A percentile compares a stretch with the other conserved stretches of the same genome.
phyloP scores from a whole-genome alignment of 1,140 invertebrate genomes.

The Bicyclus anynana region DNA sequence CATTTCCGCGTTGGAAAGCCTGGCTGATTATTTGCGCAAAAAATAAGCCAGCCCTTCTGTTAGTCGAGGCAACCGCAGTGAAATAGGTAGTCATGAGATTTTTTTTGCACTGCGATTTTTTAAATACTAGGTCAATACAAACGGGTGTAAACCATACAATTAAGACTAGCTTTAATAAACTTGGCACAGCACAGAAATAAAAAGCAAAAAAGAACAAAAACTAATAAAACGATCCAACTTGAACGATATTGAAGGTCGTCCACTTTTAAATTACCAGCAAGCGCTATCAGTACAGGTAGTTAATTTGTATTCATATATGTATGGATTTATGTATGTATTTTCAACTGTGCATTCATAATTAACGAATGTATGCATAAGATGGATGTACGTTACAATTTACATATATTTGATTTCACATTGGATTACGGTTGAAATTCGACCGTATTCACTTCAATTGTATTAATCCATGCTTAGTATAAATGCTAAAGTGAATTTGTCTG shows the following conservation, averaged over 20 bases:
- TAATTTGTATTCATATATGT: neutral
- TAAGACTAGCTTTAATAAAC: neutral
- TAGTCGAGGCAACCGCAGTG: no score
- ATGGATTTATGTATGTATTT: neutral
- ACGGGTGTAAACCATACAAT: neutral
- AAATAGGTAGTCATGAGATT: no score
- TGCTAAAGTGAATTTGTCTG: no score
- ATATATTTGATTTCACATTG: no score
- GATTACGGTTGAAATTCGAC: no score
- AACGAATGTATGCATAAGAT: neutral
- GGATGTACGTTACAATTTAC: neutral
- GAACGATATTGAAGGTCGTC: conserved; percentile 9
- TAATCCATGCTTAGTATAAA: no score
- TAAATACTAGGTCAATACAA: no score
- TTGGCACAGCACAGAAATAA: neutral
- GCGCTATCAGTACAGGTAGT: conserved; percentile 10
- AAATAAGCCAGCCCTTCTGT: no score
- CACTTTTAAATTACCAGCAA: conserved; percentile 7
- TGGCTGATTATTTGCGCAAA: no score
- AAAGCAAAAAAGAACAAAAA: neutral
- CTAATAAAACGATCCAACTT: neutral
- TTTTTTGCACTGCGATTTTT: no score
- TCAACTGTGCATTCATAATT: neutral
- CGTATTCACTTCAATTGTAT: no score
- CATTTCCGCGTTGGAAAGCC: no score